Base-by-base conservation (phyloP, 2,888 invertebrate species). In the Metalampra italica region DNA sequence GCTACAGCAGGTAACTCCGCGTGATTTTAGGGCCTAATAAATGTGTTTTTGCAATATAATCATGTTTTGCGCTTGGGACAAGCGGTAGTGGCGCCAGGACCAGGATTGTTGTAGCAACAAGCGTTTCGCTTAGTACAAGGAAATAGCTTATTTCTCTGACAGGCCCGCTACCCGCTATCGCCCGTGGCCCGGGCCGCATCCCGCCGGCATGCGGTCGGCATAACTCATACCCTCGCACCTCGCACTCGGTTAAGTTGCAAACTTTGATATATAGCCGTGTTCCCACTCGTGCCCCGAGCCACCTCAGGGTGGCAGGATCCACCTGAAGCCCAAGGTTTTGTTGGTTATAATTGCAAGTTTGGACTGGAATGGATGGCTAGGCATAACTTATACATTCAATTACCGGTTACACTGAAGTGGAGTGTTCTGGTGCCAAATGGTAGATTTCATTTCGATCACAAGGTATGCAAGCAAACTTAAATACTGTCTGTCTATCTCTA, bases 171-270 rank as follows among this genome's bases (percentile, higher is more conserved):
- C 8, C 30, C 8, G 34, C 34, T 9, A n/a, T 11, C 11, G n/a
- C n/a, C 36, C 52, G 50, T 56, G 1, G 1, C 58, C 67, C 51
- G 34, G 7, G 15, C 49, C 57, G 29, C 9, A 7, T 43, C 43
- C 45, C 65, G 57, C 57, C 62, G 71, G 72, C 72, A 69, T 80
- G 86, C 78, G 85, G 85, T 82, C 72, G 75, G 64, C 82, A 82
- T 85, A 82, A 84, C 78, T 85, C 86, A 85, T 82, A 78, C 73
- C 68, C 71, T 70, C 75, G 66, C 83, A 83, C 83, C 82, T 85
- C 81, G 69, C 75, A 74, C 68, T 75, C 74, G 78, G 80, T 71
- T 75, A 76, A 84, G 71, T 84, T 76, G 71, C 80, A 80, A 86
- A 86, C 85, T 85, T 81, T 85, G 86, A 85, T 83, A 85, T 80